Percentiles rank a stretch among this genome's conserved stretches.
Conservation (phyloP, 2,113 vertebrate genomes). For the Lophochroa leadbeateri region DNA sequence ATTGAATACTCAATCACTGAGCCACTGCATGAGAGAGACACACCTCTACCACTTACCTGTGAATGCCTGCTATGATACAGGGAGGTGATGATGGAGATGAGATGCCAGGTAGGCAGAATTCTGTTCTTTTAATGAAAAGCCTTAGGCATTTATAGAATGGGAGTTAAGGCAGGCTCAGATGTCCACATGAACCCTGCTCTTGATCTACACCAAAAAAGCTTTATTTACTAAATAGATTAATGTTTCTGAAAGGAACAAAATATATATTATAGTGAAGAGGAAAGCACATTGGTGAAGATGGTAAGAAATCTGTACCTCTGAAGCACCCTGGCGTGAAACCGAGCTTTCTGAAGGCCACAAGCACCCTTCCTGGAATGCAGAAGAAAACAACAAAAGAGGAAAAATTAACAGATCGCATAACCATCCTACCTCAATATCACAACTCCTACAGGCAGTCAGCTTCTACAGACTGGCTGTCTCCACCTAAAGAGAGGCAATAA, state of each 20-base stretch:
- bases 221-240: background rate
- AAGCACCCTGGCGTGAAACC: constrained; percentile 73
- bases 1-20: background rate
- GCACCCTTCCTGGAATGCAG: constrained; percentile 79
- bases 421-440: background rate
- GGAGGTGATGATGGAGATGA: background rate
- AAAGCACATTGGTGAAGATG: background rate
- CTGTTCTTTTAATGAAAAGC: background rate
- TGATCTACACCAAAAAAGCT: background rate
- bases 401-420: constrained; percentile 13
- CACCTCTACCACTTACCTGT: background rate
- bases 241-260: background rate
- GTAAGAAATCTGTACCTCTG: constrained; percentile 75
- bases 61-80: background rate
- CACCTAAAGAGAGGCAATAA: background rate
- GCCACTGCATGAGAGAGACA: background rate
- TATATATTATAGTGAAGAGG: background rate
- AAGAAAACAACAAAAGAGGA: constrained; percentile 12
- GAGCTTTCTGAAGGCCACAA: constrained; percentile 84
- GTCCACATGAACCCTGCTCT: background rate
- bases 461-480: background rate
- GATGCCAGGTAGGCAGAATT: background rate
- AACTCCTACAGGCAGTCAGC: background rate
- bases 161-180: background rate
- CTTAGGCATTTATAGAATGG: background rate